These are phyloP conservation scores for Bactericera cockerelli DNA, from an alignment of 1,140 invertebrate species.

Conservation along the genomic window DNA sequence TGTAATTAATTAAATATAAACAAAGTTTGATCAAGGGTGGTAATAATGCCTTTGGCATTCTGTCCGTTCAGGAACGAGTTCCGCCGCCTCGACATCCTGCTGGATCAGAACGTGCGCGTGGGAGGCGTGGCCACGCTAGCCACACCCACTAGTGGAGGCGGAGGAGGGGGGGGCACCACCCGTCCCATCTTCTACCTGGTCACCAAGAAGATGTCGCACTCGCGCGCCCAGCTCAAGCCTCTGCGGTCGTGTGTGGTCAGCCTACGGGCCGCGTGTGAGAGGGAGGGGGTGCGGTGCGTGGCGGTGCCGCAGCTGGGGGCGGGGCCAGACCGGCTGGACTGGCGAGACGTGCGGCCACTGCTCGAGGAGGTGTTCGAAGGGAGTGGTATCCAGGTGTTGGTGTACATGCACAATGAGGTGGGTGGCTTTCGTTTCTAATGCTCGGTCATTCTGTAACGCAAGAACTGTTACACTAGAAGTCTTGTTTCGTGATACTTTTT, in stretches of 20 bases:
- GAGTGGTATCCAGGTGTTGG: neutral
- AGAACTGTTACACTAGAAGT: no score
- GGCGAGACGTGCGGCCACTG: neutral
- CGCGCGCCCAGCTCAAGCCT: neutral
- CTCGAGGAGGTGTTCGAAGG: neutral
- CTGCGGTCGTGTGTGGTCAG: neutral
- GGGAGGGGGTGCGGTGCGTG: neutral
- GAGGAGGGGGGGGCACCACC: neutral
- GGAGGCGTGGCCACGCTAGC: neutral
- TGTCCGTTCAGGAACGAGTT: neutral
- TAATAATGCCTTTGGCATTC: no score
- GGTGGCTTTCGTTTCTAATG: no score
- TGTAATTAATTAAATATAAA: no score
- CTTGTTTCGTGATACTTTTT: no score
- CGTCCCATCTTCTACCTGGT: neutral
- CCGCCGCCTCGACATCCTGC: neutral
- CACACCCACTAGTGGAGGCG: neutral
- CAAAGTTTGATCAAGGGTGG: no score
- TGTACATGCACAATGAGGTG: neutral
- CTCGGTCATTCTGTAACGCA: no score
- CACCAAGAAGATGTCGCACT: neutral
- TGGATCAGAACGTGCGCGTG: neutral
- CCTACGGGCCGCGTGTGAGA: neutral
- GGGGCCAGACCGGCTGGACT: neutral
- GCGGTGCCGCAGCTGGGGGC: neutral